Percentiles rank a stretch among this genome's conserved stretches.
Conservation (phyloP, 2,888 invertebrate genomes). For the Drosophila fulvimacula region DNA sequence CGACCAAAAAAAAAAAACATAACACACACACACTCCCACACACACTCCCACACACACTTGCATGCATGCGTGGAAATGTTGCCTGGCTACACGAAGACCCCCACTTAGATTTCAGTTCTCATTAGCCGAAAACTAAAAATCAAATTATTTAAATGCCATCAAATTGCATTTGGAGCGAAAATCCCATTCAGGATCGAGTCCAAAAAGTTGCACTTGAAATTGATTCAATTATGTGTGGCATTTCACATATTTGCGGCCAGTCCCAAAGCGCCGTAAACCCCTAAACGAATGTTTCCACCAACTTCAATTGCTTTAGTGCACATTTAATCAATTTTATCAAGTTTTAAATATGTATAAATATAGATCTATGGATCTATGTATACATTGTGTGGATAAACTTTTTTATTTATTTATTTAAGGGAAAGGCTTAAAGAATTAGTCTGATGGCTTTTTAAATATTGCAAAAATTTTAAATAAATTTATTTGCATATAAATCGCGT, state of each 20-base stretch:
- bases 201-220: constrained; percentile 38
- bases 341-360: not conserved
- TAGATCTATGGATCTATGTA: no score
- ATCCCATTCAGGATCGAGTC: not conserved
- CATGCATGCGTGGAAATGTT: not conserved
- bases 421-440: no score
- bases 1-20: no score
- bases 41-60: not conserved
- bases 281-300: not conserved
- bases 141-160: constrained; percentile 32
- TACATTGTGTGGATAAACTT: no score
- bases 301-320: not conserved
- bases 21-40: not conserved
- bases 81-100: not conserved
- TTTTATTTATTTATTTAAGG: not conserved
- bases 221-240: constrained; percentile 43
- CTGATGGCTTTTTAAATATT: no score
- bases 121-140: constrained; percentile 21
- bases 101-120: constrained; percentile 1
- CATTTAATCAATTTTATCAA: not conserved
- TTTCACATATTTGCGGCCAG: constrained; percentile 32
- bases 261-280: not conserved
- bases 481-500: no score
- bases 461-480: no score
- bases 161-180: constrained; percentile 36